Percentiles rank a stretch among this genome's conserved stretches.
phyloP scores from a whole-genome alignment of 2,888 invertebrate species.

The Sphaerophoria rueppellii region DNA sequence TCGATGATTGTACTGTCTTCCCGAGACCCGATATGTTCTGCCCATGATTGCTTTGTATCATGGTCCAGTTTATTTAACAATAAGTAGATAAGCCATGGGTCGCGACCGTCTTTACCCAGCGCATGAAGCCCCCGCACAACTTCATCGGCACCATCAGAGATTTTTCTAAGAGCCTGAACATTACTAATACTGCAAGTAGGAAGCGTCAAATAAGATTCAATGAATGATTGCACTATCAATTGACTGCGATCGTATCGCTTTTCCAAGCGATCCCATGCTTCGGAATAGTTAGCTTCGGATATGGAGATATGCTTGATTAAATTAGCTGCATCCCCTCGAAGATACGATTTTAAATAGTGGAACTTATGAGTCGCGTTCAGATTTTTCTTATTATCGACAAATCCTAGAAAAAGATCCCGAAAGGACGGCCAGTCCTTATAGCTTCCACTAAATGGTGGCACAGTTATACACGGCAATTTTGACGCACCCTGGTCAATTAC shows the following conservation, averaged over 20 bases:
- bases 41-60: constrained; percentile 12
- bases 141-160: constrained; percentile 3
- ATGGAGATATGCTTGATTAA: background rate
- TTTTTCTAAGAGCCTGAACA: background rate
- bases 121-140: constrained; percentile 10
- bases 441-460: constrained; percentile 19
- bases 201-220: constrained; percentile 1
- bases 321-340: constrained; percentile 1
- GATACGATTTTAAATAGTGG: background rate
- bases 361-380: background rate
- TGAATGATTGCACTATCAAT: constrained; percentile 1
- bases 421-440: constrained; percentile 10
- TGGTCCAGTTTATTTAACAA: constrained; percentile 4
- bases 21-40: background rate
- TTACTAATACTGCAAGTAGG: background rate
- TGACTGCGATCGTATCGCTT: constrained; percentile 14
- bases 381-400: background rate
- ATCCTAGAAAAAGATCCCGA: constrained; percentile 1
- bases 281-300: background rate
- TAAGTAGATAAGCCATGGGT: background rate
- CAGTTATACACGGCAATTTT: background rate
- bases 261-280: constrained; percentile 12
- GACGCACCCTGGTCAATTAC: too few relatives aligned
- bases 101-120: background rate
- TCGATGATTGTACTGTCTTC: background rate